Percentiles rank a stretch among this genome's conserved stretches.
Evolutionary conservation across 1,140 invertebrate genomes (phyloP).

Genomic region (Steinernema feltiae): DNA sequence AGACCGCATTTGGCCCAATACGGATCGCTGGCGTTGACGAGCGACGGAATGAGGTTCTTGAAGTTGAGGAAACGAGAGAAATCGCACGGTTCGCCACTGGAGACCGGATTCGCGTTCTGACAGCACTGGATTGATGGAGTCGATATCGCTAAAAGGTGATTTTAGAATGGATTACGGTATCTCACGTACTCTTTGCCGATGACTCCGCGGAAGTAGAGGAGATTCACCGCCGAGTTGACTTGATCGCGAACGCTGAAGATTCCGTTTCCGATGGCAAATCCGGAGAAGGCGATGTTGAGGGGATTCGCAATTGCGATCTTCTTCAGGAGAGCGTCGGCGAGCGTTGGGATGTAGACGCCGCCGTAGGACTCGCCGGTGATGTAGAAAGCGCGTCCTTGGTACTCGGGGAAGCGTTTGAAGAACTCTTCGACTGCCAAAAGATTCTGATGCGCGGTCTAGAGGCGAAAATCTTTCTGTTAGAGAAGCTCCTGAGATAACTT

Average conservation of each 20-base stretch:
- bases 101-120: not conserved
- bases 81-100: not conserved
- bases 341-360: slow-evolving; percentile 60
- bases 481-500: not conserved
- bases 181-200: not conserved
- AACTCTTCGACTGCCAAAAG: slow-evolving; percentile 60
- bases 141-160: not conserved
- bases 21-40: slow-evolving; percentile 46
- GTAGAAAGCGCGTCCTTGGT: slow-evolving; percentile 58
- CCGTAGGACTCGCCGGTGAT: slow-evolving; percentile 60
- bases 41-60: not conserved
- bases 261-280: slow-evolving; percentile 34
- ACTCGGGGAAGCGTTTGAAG: slow-evolving; percentile 62
- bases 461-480: slow-evolving; percentile 2
- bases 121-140: not conserved
- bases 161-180: not conserved
- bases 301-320: slow-evolving; percentile 16
- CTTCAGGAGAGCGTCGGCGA: slow-evolving; percentile 59
- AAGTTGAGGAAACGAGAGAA: not conserved
- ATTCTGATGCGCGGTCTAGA: slow-evolving; percentile 56
- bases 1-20: not conserved
- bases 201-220: slow-evolving; percentile 63
- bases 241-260: slow-evolving; percentile 51
- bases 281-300: slow-evolving; percentile 21
- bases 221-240: slow-evolving; percentile 61